Percentiles rank a stretch among this genome's conserved stretches.
phyloP scores from a whole-genome alignment of 2,797 vertebrate genomes.

The Ambastaia sidthimunki region DNA sequence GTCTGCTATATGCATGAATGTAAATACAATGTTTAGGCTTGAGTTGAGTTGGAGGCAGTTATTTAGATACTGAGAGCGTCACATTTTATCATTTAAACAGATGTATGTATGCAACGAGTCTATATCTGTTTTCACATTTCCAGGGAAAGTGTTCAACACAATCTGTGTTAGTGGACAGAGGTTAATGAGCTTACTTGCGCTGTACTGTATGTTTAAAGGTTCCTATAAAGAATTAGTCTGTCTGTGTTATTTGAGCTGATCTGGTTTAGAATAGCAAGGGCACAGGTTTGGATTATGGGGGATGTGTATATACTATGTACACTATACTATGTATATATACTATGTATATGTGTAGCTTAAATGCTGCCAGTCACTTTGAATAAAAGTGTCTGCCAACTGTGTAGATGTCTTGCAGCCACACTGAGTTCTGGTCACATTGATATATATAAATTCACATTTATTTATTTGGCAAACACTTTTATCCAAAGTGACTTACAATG shows the following conservation, averaged over 20 bases:
- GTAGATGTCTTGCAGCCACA: neutral
- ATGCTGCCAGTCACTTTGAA: neutral
- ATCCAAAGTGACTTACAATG: no score
- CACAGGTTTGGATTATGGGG: neutral
- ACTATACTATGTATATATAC: no score
- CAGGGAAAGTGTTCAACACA: neutral
- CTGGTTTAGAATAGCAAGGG: neutral
- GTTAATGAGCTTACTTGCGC: constrained; percentile 77
- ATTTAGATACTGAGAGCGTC: neutral
- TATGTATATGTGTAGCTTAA: neutral
- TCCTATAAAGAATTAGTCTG: neutral
- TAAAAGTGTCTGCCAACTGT: neutral
- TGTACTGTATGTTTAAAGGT: neutral
- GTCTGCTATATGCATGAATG: no score
- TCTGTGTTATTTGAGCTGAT: no score
- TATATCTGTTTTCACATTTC: neutral
- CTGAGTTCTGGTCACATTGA: neutral
- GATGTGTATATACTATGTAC: neutral
- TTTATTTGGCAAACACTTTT: no score
- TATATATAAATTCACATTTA: no score
- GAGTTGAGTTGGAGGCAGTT: no score
- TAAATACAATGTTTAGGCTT: no score
- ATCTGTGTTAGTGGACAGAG: constrained; percentile 72
- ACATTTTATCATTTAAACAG: neutral
- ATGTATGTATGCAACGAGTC: neutral